Percentiles rank a stretch among this genome's conserved stretches.
Evolutionary conservation across 1,140 invertebrate species (phyloP).

Genomic region (Sinonovacula constricta): DNA sequence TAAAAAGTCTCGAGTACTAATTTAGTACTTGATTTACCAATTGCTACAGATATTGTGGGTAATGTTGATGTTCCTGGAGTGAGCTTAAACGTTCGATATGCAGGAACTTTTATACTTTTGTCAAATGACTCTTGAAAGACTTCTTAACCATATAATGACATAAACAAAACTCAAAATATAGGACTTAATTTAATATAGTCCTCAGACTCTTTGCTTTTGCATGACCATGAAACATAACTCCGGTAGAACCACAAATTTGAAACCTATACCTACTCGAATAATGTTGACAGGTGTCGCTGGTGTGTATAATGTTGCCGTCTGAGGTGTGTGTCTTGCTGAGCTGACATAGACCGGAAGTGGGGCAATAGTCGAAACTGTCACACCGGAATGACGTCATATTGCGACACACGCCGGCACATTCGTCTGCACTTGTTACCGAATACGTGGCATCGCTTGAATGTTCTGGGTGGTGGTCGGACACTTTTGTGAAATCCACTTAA

Average conservation of each 20-base stretch:
- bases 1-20: no score
- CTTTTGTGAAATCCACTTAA: constrained; percentile 38
- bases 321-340: constrained; percentile 13
- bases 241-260: not conserved
- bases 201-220: no score
- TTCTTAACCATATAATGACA: no score
- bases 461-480: not conserved
- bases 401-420: constrained; percentile 19
- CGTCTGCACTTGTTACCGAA: not conserved
- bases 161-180: no score
- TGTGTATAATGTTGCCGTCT: constrained; percentile 9
- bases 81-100: no score
- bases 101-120: no score
- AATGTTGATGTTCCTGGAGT: no score
- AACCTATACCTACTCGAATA: constrained; percentile 25
- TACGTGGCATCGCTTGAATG: constrained; percentile 12
- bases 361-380: constrained; percentile 38
- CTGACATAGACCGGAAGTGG: not conserved
- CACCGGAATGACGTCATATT: constrained; percentile 15
- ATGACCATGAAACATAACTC: no score
- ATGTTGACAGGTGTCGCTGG: constrained; percentile 8
- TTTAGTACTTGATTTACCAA: no score
- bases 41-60: no score
- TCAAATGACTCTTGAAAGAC: no score
- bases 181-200: no score